These are phyloP conservation scores for Aporophyla nigra DNA, from an alignment of 2,888 invertebrate species.

Conservation along the genomic window DNA sequence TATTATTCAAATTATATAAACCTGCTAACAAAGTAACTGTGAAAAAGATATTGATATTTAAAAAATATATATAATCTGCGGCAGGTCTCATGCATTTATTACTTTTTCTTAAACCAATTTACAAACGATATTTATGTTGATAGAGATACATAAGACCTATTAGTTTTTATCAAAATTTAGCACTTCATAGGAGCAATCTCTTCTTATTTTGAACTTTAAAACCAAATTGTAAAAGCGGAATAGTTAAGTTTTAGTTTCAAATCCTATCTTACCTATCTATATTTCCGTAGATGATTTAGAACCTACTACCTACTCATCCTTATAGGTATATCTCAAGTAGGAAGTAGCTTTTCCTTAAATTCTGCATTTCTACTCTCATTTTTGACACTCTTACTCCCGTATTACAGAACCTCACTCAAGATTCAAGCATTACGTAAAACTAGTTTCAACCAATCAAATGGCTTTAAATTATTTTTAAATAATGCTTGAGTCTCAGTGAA, in stretches of 20 bases:
- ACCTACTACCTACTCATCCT: not conserved
- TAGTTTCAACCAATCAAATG: too few relatives aligned
- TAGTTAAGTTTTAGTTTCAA: not conserved
- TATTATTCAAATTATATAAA: not conserved
- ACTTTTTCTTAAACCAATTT: not conserved
- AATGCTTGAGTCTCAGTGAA: too few relatives aligned
- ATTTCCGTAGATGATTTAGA: not conserved
- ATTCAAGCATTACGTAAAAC: too few relatives aligned
- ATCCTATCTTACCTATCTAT: fast-evolving
- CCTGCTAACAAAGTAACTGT: not conserved
- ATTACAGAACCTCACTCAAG: too few relatives aligned
- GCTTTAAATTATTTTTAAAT: too few relatives aligned
- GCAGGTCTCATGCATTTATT: not conserved
- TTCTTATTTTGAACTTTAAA: not conserved
- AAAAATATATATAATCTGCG: not conserved
- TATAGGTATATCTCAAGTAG: not conserved
- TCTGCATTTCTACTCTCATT: not conserved
- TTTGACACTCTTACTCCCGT: too few relatives aligned
- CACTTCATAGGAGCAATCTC: not conserved
- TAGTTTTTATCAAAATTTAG: not conserved
- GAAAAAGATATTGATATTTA: not conserved
- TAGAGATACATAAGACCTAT: too few relatives aligned
- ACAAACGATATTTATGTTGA: not conserved
- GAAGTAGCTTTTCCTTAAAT: not conserved
- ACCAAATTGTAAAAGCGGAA: fast-evolving